Conservation (phyloP, 2,797 vertebrate species). For the Leucoraja ocellata region DNA sequence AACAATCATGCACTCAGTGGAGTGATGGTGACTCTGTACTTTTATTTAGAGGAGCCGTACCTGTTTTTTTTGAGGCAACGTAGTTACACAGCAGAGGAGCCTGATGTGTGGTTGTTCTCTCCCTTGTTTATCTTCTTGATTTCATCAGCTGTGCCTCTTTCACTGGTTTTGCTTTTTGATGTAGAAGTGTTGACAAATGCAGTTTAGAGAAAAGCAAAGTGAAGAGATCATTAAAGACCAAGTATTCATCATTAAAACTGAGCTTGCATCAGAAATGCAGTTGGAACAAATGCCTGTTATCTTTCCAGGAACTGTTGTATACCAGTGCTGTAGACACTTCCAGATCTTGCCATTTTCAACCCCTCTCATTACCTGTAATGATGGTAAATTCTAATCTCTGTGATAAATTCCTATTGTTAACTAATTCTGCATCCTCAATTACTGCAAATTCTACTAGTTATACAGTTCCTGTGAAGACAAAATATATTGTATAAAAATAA, state of each 20-base stretch:
- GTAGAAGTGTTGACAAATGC: conserved; percentile 57
- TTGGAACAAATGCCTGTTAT: background rate
- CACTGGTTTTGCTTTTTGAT: conserved; percentile 78
- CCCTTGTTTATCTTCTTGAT: conserved; percentile 76
- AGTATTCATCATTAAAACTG: conserved; percentile 41
- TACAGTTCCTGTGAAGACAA: background rate
- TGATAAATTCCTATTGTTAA: background rate
- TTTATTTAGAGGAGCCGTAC: background rate
- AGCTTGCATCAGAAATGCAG: conserved; percentile 35
- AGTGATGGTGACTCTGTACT: background rate
- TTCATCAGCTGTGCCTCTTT: conserved; percentile 81
- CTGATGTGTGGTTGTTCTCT: conserved; percentile 82
- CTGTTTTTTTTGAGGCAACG: background rate
- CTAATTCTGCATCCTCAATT: background rate
- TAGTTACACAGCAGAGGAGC: conserved; percentile 62
- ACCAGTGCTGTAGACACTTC: background rate
- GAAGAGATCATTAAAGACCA: conserved; percentile 10
- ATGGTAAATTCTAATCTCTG: background rate
- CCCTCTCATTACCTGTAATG: background rate
- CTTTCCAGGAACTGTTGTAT: background rate
- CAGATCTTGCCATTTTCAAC: background rate
- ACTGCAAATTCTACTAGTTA: background rate
- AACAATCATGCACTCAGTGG: background rate
- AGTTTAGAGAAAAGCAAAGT: background rate
- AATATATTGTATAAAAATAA: background rate